These are phyloP conservation scores for Pelodiscus sinensis DNA, from an alignment of 2,113 vertebrate genomes.

Conservation along the genomic window DNA sequence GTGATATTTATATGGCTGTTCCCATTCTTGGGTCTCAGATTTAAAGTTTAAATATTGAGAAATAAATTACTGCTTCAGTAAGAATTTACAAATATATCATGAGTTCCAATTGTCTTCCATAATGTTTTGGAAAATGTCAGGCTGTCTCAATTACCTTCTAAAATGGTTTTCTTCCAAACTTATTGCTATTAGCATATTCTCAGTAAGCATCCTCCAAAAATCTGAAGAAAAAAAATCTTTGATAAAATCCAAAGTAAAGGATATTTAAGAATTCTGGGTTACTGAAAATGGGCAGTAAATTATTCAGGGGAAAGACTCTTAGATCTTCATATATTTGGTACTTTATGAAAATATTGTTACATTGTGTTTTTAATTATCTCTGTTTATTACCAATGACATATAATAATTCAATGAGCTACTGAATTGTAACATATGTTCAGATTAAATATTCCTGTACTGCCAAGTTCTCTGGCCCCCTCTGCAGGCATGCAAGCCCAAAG, in stretches of 20 bases:
- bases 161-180: conserved; percentile 1
- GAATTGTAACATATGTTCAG: accelerated
- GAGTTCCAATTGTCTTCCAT: conserved; percentile 32
- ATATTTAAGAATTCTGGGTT: background rate
- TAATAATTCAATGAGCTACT: background rate
- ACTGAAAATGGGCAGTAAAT: background rate
- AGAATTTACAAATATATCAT: conserved; percentile 60
- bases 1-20: conserved; percentile 66
- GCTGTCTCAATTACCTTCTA: conserved; percentile 24
- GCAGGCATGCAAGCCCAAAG: background rate
- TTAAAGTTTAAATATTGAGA: conserved; percentile 67
- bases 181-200: background rate
- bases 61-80: conserved; percentile 60
- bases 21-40: conserved; percentile 63
- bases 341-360: accelerated
- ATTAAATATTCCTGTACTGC: background rate
- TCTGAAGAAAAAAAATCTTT: background rate
- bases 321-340: background rate
- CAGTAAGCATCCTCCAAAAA: background rate
- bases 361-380: accelerated
- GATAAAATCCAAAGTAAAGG: background rate
- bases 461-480: conserved; percentile 27
- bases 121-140: conserved; percentile 40
- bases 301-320: background rate
- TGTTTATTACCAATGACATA: background rate